Evolutionary conservation across 2,888 invertebrate genomes (phyloP).

Genomic region (Arrhopalites spinosus): DNA sequence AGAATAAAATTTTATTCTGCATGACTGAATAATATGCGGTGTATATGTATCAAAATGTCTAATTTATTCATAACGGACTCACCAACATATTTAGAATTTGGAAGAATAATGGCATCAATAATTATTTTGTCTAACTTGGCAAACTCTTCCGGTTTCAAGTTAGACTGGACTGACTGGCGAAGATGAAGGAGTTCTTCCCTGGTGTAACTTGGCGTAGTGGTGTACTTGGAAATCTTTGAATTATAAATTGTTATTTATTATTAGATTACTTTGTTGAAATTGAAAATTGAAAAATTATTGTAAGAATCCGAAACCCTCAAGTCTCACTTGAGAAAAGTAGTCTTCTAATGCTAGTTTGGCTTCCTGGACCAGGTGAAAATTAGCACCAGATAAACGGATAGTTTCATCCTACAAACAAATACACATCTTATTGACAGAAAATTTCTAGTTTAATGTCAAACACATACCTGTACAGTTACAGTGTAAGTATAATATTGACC

Average conservation of each 20-base stretch:
- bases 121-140: slow-evolving; percentile 23
- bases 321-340: slow-evolving; percentile 65
- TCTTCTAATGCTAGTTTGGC: slow-evolving; percentile 87
- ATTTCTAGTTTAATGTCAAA: too few relatives aligned
- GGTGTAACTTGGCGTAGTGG: not conserved
- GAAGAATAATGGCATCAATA: slow-evolving; percentile 12
- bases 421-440: too few relatives aligned
- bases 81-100: not conserved
- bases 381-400: slow-evolving; percentile 71
- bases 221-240: slow-evolving; percentile 43
- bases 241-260: too few relatives aligned
- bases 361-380: slow-evolving; percentile 72
- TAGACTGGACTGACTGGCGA: not conserved
- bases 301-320: too few relatives aligned
- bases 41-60: too few relatives aligned
- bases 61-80: too few relatives aligned
- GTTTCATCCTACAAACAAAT: not conserved
- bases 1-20: too few relatives aligned
- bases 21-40: too few relatives aligned
- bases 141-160: slow-evolving; percentile 17
- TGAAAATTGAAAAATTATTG: too few relatives aligned
- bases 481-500: slow-evolving; percentile 76
- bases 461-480: too few relatives aligned
- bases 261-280: too few relatives aligned
- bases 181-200: slow-evolving; percentile 14